Conservation (phyloP, 1,140 invertebrate species). For the Telenomus remus region DNA sequence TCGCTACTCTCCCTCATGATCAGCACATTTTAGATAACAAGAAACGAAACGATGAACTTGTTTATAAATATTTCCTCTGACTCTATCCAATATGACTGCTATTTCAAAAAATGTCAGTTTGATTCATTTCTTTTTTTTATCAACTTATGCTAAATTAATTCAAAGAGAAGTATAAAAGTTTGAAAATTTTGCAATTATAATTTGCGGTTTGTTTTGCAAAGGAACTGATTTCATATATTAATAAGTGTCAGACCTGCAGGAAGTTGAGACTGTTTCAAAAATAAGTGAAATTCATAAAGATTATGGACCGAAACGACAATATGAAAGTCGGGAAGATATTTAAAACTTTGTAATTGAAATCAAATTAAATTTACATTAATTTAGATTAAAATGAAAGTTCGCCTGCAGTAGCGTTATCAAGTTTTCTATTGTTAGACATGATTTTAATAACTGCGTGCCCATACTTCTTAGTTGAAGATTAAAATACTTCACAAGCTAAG, state of each 20-base stretch:
- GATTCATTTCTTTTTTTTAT: no score
- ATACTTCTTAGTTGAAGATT: slow-evolving; percentile 13
- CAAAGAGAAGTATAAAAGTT: no score
- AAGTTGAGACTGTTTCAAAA: slow-evolving; percentile 8
- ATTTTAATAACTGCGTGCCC: slow-evolving; percentile 30
- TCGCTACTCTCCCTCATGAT: slow-evolving; percentile 42
- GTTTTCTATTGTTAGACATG: slow-evolving; percentile 21
- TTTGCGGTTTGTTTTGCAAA: no score
- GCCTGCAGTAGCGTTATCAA: slow-evolving; percentile 7
- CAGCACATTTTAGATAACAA: slow-evolving; percentile 26
- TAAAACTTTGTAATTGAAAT: slow-evolving; percentile 46
- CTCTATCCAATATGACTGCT: slow-evolving; percentile 1
- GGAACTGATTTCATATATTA: no score
- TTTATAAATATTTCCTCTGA: slow-evolving; percentile 43
- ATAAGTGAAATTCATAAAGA: no score
- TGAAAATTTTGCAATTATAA: no score
- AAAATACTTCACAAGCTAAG: background rate
- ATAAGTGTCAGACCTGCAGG: background rate
- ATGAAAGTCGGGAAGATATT: slow-evolving; percentile 10
- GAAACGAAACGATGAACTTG: slow-evolving; percentile 43
- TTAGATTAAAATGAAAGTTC: slow-evolving; percentile 41
- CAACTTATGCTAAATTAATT: no score
- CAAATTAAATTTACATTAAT: slow-evolving; percentile 47
- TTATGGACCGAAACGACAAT: no score
- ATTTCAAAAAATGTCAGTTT: slow-evolving; percentile 1